Evolutionary conservation across 2,888 invertebrate species (phyloP), one percentile per base, ranked within the genome.

Genomic region (Drosophila multiciliata): DNA sequence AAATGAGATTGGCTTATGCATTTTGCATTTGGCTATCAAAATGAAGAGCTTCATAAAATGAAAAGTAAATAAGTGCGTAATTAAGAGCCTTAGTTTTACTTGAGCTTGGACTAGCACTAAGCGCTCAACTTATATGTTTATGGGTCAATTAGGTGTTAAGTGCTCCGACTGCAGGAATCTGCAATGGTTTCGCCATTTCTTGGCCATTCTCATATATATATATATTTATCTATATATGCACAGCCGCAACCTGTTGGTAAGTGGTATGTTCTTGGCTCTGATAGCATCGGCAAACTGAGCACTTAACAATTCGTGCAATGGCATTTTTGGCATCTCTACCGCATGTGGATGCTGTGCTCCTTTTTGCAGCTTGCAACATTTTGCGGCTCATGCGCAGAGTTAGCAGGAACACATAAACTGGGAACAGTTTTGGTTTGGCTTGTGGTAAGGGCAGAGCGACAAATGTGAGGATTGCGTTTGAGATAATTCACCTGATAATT

Each of bases 281-380:
- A 23, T 20, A 36, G 11, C 80, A 38, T 38, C 32, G 23, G n/a
- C 15, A 11, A 9, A 79, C 80, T 79, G 64, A 78, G 45, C 49
- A 26, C n/a, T 33, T 42, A 48, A 15, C 49, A 35, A 48, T 8
- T 53, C 12, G 55, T 36, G 42, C 36, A 12, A 33, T 23, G n/a
- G 29, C 20, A 36, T 23, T 40, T 35, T 9, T 29, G 23, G 3
- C 12, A 29, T n/a, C 11, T 8, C 15, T 49, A 20, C 29, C 9
- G 49, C 20, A n/a, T 85, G 88, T 87, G 83, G 88, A 84, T 87
- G 83, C 83, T 87, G 86, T 75, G 73, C 80, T 71, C 53, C 61
- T 54, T 70, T 35, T 23, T 4, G 7, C 49, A 9, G 26, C 5
- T 49, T 26, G 36, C 42, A 12, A 32, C 36, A n/a, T 35, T 38